Evolutionary conservation across 2,888 invertebrate species (phyloP).

Genomic region (Kuschelorhynchus macadamiae): DNA sequence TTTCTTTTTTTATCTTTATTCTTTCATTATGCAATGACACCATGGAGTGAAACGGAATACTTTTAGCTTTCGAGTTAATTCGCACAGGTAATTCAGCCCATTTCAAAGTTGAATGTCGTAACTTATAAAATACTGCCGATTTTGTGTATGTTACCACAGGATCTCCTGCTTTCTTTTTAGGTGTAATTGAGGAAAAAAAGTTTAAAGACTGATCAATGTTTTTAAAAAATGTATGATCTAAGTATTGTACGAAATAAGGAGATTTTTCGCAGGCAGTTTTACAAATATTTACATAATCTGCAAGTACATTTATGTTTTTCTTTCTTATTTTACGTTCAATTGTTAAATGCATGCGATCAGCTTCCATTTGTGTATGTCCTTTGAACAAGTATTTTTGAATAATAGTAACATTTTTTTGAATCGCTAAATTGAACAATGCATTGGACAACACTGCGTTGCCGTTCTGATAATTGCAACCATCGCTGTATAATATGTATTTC

Average conservation of each 20-base stretch:
- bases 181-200: constrained; percentile 34
- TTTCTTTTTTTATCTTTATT: constrained; percentile 48
- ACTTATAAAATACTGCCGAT: too few relatives aligned
- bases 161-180: constrained; percentile 38
- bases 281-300: constrained; percentile 19
- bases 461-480: constrained; percentile 11
- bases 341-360: constrained; percentile 2
- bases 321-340: neutral
- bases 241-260: constrained; percentile 31
- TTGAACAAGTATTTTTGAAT: neutral
- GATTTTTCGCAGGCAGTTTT: constrained; percentile 27
- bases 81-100: constrained; percentile 36
- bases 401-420: constrained; percentile 8
- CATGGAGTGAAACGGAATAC: constrained; percentile 42
- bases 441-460: neutral
- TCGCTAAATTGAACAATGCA: constrained; percentile 11
- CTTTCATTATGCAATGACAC: constrained; percentile 43
- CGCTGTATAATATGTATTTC: constrained; percentile 20
- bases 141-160: constrained; percentile 36
- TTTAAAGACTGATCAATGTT: constrained; percentile 30
- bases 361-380: constrained; percentile 8
- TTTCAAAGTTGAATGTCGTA: constrained; percentile 41
- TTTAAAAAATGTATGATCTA: constrained; percentile 33
- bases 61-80: constrained; percentile 36
- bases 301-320: constrained; percentile 1